Conservation (phyloP, 2,113 vertebrate genomes). For the Vireo altiloquus region DNA sequence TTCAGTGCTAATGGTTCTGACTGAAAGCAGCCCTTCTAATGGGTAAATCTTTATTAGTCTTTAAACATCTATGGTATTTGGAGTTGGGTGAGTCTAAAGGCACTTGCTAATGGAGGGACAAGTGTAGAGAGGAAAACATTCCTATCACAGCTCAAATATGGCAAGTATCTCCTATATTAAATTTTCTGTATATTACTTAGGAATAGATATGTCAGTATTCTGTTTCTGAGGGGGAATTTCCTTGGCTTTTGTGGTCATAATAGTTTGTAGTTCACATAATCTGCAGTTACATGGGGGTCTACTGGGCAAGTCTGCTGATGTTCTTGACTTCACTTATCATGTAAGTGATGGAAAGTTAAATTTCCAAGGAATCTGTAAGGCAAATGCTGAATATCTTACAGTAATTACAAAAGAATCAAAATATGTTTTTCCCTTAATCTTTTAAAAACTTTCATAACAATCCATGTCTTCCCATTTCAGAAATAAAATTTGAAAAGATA, state of each 20-base stretch:
- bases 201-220: not conserved
- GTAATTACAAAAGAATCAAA: not conserved
- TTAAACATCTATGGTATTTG: not conserved
- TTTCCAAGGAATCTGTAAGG: not conserved
- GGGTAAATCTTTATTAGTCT: not conserved
- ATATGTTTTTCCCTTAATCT: not conserved
- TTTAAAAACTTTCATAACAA: not conserved
- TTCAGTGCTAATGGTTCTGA: not conserved
- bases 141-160: not conserved
- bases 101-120: not conserved
- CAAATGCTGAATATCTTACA: not conserved
- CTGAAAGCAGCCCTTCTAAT: not conserved
- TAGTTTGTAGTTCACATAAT: fast-evolving
- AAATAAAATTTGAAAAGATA: not conserved
- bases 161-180: not conserved
- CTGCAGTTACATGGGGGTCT: not conserved
- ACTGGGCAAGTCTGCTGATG: no score
- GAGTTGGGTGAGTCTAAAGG: not conserved
- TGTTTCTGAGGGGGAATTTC: not conserved
- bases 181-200: not conserved
- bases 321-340: not conserved
- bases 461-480: not conserved
- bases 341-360: not conserved
- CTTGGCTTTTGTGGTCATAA: not conserved
- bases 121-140: not conserved